Evolutionary conservation across 2,888 invertebrate genomes (phyloP), one percentile per base, ranked within the genome.

Genomic region (Calameuta pallipes): DNA sequence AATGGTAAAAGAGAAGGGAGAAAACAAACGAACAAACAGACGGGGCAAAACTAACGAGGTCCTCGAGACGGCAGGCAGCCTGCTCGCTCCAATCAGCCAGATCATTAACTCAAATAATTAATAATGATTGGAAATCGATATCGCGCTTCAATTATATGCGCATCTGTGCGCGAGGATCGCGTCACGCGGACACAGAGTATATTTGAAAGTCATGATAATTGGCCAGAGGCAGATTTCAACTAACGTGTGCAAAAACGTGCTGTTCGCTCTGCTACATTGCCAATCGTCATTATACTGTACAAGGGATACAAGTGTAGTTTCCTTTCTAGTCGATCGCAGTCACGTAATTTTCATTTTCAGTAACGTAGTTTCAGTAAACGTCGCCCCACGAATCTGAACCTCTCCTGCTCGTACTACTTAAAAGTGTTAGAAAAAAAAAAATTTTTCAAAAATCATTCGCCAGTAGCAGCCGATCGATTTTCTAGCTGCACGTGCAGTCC

Each of bases 51-150:
- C 87, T 90, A 90, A 89, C 89, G 86, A 90, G 88, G 86, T 88
- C 86, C 89, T 89, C 87, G 88, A 89, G 88, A 89, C 89, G 82
- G 81, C 80, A 56, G 79, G 77, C 77, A 76, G 75, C 69, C 71
- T 75, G 76, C 82, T 80, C 81, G 80, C 83, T 84, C 86, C 88
- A 88, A 90, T 89, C 89, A 87, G 86, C 85, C 85, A 83, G 87
- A 89, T 89, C 89, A 88, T 88, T 89, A 89, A 87, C 87, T 86
- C 82, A 81, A 84, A 85, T 89, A 88, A 89, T 89, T 89, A 89
- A 88, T 89, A 88, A 88, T 86, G 86, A 89, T 88, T 83, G 85
- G 82, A 84, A 86, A 89, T 89, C 88, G 85, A 89, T 86, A 83
- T 74, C 76, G 74, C 77, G 75, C 73, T 73, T 73, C 75, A 70